These are phyloP conservation scores for Tadarida brasiliensis DNA, from an alignment of 2,797 vertebrate genomes.

Conservation along the genomic window DNA sequence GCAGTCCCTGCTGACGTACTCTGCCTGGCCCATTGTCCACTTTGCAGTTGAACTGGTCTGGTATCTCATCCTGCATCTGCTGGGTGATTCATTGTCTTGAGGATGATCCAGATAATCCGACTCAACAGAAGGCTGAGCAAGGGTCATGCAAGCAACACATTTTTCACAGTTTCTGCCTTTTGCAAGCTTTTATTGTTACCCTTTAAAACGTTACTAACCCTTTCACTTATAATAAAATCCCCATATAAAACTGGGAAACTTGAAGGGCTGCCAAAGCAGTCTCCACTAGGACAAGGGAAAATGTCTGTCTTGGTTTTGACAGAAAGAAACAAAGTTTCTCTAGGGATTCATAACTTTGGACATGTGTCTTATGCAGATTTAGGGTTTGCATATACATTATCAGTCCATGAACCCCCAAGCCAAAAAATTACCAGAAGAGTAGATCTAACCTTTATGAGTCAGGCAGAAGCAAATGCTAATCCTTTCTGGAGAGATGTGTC, in stretches of 20 bases:
- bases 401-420: background rate
- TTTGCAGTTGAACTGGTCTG: too few species aligned
- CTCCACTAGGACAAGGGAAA: background rate
- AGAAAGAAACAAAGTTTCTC: background rate
- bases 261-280: background rate
- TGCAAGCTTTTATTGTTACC: too few species aligned
- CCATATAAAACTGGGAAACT: background rate
- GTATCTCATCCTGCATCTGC: too few species aligned
- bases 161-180: too few species aligned
- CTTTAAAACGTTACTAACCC: too few species aligned
- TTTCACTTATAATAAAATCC: background rate
- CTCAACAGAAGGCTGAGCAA: too few species aligned
- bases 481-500: background rate
- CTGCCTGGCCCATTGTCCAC: too few species aligned
- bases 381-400: background rate
- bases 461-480: background rate
- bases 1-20: too few species aligned
- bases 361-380: background rate
- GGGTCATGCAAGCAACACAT: too few species aligned
- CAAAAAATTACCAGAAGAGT: background rate
- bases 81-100: too few species aligned
- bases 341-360: background rate
- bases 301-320: background rate
- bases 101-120: too few species aligned
- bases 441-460: conserved; percentile 1